Conservation (phyloP, 2,113 vertebrate genomes). For the Sitta europaea region DNA sequence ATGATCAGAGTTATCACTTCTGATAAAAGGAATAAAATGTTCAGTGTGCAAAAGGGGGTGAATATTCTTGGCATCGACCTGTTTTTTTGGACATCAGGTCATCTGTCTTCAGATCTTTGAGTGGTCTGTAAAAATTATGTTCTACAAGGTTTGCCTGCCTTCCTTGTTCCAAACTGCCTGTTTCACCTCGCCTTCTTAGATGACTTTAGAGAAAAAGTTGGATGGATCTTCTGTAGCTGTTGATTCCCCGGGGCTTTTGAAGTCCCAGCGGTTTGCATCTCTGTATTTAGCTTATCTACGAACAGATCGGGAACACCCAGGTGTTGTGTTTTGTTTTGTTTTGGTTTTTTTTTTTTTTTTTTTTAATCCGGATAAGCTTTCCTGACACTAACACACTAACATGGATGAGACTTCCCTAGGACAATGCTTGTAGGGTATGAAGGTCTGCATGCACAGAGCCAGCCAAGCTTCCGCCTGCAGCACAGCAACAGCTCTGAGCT, state of each 20-base stretch:
- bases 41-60: not conserved
- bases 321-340: not conserved
- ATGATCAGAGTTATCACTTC: not conserved
- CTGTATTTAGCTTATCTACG: not conserved
- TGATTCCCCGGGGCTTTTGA: not conserved
- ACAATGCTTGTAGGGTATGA: accelerated
- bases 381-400: not conserved
- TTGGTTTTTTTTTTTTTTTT: too few species aligned
- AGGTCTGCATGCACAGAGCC: not conserved
- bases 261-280: not conserved
- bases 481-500: not conserved
- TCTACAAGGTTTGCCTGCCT: not conserved
- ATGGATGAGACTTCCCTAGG: not conserved
- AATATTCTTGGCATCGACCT: not conserved
- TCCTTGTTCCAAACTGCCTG: not conserved
- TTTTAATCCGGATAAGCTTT: not conserved
- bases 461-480: not conserved
- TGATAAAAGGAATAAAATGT: not conserved
- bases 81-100: not conserved
- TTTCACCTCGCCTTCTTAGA: not conserved
- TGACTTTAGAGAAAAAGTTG: not conserved
- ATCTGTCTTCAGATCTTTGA: not conserved
- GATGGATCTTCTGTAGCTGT: not conserved
- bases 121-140: not conserved
- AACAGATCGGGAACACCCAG: not conserved